Evolutionary conservation across 1,140 invertebrate species (phyloP).

Genomic region (Leptopilina clavipes): DNA sequence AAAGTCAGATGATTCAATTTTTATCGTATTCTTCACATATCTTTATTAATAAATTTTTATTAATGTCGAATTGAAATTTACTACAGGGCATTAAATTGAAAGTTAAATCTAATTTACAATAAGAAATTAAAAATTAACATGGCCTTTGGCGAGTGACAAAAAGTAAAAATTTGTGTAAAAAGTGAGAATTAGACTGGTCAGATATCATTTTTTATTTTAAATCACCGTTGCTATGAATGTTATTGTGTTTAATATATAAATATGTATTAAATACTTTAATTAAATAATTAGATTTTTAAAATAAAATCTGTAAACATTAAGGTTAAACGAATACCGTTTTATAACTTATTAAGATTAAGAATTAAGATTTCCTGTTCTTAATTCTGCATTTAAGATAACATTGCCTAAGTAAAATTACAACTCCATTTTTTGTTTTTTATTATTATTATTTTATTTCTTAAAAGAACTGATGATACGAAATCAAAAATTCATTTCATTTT

Average conservation of each 20-base stretch:
- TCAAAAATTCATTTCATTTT: background rate
- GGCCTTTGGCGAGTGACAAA: background rate
- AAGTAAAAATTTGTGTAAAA: background rate
- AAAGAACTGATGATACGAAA: constrained; percentile 11
- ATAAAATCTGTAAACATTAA: background rate
- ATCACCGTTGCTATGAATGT: constrained; percentile 1
- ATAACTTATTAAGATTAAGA: background rate
- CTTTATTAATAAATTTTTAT: background rate
- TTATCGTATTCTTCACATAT: background rate
- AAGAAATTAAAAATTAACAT: constrained; percentile 24
- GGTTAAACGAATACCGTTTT: background rate
- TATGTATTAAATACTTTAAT: background rate
- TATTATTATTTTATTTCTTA: background rate
- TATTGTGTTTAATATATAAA: background rate
- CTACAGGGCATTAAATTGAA: background rate
- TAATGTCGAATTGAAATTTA: background rate
- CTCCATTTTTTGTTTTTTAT: background rate
- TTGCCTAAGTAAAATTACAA: constrained; percentile 2
- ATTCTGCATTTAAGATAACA: background rate
- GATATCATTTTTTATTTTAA: background rate
- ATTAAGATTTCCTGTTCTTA: background rate
- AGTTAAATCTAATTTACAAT: background rate
- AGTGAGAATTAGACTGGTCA: constrained; percentile 23
- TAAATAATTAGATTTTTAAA: background rate
- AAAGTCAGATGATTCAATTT: background rate